A percentile compares a stretch with the other conserved stretches of the same genome.
These are phyloP conservation scores for Crypturellus undulatus DNA, from an alignment of 2,113 vertebrate genomes.

Conservation along the genomic window DNA sequence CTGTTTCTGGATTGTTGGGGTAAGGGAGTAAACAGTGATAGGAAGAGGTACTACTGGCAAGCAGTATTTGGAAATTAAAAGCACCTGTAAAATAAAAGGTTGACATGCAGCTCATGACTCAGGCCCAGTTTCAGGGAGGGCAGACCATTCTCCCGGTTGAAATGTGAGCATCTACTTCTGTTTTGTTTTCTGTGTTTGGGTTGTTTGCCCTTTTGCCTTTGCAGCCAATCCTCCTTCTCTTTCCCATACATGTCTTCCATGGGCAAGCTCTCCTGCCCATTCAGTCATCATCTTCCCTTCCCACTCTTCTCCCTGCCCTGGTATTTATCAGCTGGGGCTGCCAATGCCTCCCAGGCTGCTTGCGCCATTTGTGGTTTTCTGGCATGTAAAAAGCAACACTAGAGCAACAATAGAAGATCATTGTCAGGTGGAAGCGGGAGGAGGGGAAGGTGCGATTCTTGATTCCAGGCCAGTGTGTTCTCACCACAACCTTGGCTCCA, in stretches of 20 bases:
- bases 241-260: background rate
- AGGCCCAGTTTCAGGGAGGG: background rate
- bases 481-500: slow-evolving; percentile 67
- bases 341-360: slow-evolving; percentile 53
- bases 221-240: background rate
- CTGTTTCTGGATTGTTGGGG: background rate
- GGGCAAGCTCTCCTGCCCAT: background rate
- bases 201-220: slow-evolving; percentile 38
- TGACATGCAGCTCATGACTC: background rate
- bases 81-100: background rate
- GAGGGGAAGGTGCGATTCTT: slow-evolving; percentile 70
- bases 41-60: background rate
- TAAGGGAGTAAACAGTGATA: background rate
- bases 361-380: slow-evolving; percentile 45
- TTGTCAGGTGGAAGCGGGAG: slow-evolving; percentile 51
- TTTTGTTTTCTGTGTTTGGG: background rate
- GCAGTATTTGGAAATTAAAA: slow-evolving; percentile 5
- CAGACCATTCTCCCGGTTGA: background rate
- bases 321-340: slow-evolving; percentile 35
- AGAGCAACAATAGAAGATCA: slow-evolving; percentile 61
- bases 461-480: slow-evolving; percentile 63
- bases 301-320: background rate
- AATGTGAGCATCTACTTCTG: background rate
- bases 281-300: background rate
- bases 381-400: slow-evolving; percentile 32